Base-by-base conservation (phyloP, 2,113 vertebrate species). In the Hemichromis elongatus region DNA sequence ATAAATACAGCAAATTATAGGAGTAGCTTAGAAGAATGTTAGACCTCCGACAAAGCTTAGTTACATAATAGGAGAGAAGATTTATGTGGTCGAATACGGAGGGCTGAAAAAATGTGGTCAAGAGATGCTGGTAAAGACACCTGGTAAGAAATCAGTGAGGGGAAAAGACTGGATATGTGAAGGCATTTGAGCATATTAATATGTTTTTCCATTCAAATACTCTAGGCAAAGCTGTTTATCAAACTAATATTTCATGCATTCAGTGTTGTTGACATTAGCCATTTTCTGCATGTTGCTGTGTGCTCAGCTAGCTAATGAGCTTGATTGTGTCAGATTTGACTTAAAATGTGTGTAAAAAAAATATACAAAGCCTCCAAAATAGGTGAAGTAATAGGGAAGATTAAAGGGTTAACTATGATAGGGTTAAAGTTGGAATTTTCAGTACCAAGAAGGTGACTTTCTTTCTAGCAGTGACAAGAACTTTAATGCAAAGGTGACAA, bases 1-100 rank as follows among this genome's bases (percentile, higher is more conserved):
- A 77, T 81, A 79, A 92, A 88, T 86, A 88, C 77, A 53, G 18
- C 79, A 89, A 87, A 90, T 82, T 85, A 70, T 50, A 87, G 75
- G 63, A 42, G 2, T 61, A 56, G 42, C 79, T 52, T 11, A 2
- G 79, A 82, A 84, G 75, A 77, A 90, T 89, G 81, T 85, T 57
- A 30, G 89, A 89, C 91, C 93, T 86, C 88, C 86, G 81, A 81
- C 53, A 63, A 54, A 84, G 84, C 68, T 45, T n/a, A 52, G 35
- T 92, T 91, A 52, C 59, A 50, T 80, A 88, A 91, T 24, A n/a
- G 9, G 5, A 66, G 37, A 66, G 9, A 63, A 56, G 59, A 66
- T 88, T 83, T 68, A 80, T 84, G 63, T 53, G 30, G 33, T 18
- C 3, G 52, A 9, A 52, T 35, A 50, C 1, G 0, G 50, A 55